Percentiles rank a stretch among this genome's conserved stretches.
These are phyloP conservation scores for Zeugodacus cucurbitae DNA, from an alignment of 1,140 invertebrate species.

Conservation along the genomic window DNA sequence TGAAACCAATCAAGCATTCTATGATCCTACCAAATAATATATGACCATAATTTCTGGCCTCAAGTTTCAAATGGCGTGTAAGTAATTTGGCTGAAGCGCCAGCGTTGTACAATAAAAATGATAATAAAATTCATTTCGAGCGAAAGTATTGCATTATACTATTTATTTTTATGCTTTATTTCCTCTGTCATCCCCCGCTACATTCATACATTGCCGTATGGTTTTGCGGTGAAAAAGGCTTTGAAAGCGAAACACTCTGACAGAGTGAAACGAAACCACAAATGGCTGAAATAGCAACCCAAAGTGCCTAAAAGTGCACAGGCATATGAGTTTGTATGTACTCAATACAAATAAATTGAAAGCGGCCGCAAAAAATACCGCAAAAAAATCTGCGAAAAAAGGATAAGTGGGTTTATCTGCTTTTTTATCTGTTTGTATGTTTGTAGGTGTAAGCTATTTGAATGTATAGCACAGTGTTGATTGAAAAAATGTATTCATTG, in stretches of 20 bases:
- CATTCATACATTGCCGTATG: neutral
- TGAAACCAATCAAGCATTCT: neutral
- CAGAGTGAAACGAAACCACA: neutral
- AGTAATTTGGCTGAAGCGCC: neutral
- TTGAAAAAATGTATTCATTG: no score
- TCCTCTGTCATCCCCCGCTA: neutral
- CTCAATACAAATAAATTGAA: neutral
- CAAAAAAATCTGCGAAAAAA: no score
- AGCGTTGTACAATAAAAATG: neutral
- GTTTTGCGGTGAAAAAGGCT: neutral
- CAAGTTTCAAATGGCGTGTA: conserved; percentile 13
- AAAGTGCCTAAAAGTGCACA: neutral
- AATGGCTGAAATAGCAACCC: neutral
- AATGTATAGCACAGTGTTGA: no score
- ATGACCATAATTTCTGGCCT: neutral
- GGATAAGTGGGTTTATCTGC: no score
- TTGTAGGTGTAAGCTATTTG: no score
- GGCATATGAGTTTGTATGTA: neutral
- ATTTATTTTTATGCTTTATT: neutral
- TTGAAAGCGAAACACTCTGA: neutral
- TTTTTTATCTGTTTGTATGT: no score
- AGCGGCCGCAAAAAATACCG: neutral
- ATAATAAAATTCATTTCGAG: conserved; percentile 9
- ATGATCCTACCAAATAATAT: neutral
- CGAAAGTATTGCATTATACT: neutral